A percentile compares a stretch with the other conserved stretches of the same genome.
Conservation (phyloP, 2,113 vertebrate species). For the Peromyscus leucopus region DNA sequence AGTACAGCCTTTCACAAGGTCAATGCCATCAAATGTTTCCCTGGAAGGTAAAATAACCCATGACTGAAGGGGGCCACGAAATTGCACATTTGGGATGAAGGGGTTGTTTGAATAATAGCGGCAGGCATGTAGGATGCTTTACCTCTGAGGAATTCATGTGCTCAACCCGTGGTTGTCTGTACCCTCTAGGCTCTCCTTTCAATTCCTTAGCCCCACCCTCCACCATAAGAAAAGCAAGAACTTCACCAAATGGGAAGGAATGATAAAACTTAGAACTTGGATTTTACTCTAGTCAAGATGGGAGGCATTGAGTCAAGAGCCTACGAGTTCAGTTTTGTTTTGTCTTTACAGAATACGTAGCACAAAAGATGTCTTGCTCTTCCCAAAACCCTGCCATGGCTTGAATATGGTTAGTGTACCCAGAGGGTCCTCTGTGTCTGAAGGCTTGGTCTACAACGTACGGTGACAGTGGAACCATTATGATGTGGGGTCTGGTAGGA, state of each 20-base stretch:
- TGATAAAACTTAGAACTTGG: background rate
- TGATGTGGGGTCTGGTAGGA: background rate
- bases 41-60: constrained; percentile 38
- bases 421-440: background rate
- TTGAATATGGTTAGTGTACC: background rate
- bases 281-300: background rate
- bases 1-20: background rate
- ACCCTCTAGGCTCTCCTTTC: background rate
- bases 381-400: rapidly evolving
- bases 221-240: background rate
- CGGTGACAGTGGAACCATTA: too few relatives aligned
- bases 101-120: background rate
- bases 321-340: background rate
- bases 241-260: background rate
- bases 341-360: background rate
- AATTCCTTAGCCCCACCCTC: background rate
- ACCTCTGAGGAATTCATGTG: background rate
- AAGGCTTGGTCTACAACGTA: background rate
- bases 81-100: background rate
- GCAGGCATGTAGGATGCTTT: background rate
- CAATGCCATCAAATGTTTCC: constrained; percentile 28
- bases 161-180: background rate
- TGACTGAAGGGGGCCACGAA: background rate
- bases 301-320: background rate
- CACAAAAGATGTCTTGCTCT: background rate